Evolutionary conservation across 2,888 invertebrate genomes (phyloP), one percentile per base, ranked within the genome.

Genomic region (Orgyia antiqua): DNA sequence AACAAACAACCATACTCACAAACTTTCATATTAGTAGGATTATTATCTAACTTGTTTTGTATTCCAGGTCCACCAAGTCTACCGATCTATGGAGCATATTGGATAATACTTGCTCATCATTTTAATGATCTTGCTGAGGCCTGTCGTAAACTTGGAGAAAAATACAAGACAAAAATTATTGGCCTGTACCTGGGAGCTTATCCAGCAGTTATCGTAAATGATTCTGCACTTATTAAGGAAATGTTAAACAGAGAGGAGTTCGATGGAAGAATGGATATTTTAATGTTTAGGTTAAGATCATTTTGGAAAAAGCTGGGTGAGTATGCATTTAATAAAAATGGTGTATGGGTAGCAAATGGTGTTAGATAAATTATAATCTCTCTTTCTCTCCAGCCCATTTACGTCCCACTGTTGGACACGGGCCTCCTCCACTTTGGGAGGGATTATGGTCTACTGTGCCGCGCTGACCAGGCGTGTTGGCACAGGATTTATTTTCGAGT

Each of bases 1-100:
- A n/a, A n/a, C n/a, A n/a, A n/a, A n/a, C n/a, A n/a, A n/a, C n/a
- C n/a, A n/a, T n/a, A n/a, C n/a, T n/a, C n/a, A n/a, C n/a, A n/a
- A n/a, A n/a, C n/a, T n/a, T n/a, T n/a, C n/a, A n/a, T n/a, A n/a
- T n/a, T n/a, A n/a, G n/a, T n/a, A n/a, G n/a, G n/a, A n/a, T n/a
- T n/a, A n/a, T n/a, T n/a, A n/a, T n/a, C n/a, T n/a, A n/a, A n/a
- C n/a, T n/a, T n/a, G n/a, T n/a, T n/a, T n/a, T n/a, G n/a, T n/a
- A n/a, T n/a, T 24, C 8, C 60, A 91, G 92, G 91, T 23, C 89
- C 91, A 2, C 89, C 89, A 0, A 86, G 87, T 11, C 60, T 91
- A 23, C 92, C 92, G 1, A 28, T 91, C 10, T 89, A 89, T 49
- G 91, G 92, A 2, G 88, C 88, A 13, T 91, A 90, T 42, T 88